Evolutionary conservation across 2,113 vertebrate genomes (phyloP).

Genomic region (Hemiscyllium ocellatum): DNA sequence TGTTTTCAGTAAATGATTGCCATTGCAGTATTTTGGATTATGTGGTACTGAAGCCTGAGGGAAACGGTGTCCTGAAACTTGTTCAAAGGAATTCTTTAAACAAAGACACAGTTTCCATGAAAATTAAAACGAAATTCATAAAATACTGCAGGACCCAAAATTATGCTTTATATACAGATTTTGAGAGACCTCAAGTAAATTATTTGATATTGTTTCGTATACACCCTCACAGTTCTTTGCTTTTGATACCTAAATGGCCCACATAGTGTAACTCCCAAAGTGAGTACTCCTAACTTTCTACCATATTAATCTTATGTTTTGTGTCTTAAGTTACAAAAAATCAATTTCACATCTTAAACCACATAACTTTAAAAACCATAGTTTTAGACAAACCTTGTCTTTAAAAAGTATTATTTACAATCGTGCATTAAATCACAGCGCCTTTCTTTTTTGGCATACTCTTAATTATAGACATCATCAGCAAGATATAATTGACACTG

Average conservation of each 20-base stretch:
- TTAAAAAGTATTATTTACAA: slow-evolving; percentile 33
- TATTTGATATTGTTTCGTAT: background rate
- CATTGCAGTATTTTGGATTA: background rate
- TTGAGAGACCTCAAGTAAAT: background rate
- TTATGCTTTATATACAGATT: slow-evolving; percentile 1
- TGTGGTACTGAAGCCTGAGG: background rate
- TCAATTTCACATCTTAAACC: slow-evolving; percentile 10
- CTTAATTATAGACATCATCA: background rate
- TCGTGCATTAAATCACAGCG: background rate
- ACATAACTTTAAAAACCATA: slow-evolving; percentile 14
- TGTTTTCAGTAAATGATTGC: background rate
- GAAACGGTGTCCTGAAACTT: background rate
- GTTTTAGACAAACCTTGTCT: slow-evolving; percentile 3
- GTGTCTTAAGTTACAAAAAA: background rate
- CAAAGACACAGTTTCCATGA: background rate
- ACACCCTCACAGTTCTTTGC: background rate
- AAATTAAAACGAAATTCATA: background rate
- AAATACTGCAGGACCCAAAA: background rate
- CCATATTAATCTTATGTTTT: background rate
- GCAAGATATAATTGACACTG: background rate
- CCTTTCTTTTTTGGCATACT: background rate
- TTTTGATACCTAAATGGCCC: background rate
- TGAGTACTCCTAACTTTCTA: background rate
- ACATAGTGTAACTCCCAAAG: background rate
- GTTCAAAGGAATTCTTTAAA: background rate